Percentiles rank a stretch among this genome's conserved stretches.
phyloP scores from a whole-genome alignment of 1,140 invertebrate genomes.

The Acromyrmex echinatior region DNA sequence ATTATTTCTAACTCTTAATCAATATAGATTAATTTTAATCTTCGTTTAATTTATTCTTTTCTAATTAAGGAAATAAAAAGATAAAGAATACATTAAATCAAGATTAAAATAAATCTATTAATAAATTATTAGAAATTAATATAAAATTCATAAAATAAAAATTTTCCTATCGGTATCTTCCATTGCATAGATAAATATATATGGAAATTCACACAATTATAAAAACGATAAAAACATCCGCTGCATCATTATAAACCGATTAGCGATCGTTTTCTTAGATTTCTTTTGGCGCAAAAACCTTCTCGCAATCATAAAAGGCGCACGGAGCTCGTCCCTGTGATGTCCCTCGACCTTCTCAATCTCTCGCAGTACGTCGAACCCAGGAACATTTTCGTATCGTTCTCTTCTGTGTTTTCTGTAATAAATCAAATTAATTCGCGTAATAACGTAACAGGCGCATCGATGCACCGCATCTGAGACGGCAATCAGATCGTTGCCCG shows the following conservation, averaged over 20 bases:
- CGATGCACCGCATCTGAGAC: constrained; percentile 77
- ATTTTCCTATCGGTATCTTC: not conserved
- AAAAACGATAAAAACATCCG: not conserved
- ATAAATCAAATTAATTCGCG: constrained; percentile 69
- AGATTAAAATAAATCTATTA: too few relatives aligned
- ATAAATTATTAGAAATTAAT: too few relatives aligned
- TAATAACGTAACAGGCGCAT: constrained; percentile 77
- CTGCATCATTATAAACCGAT: constrained; percentile 56
- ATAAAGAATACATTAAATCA: too few relatives aligned
- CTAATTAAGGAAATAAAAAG: too few relatives aligned
- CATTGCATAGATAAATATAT: not conserved
- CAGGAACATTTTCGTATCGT: constrained; percentile 49
- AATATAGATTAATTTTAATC: too few relatives aligned
- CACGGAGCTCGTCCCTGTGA: constrained; percentile 16
- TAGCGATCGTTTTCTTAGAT: constrained; percentile 26
- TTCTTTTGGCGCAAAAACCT: not conserved
- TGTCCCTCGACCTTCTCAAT: constrained; percentile 35
- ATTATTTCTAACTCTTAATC: not conserved
- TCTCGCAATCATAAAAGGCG: constrained; percentile 20
- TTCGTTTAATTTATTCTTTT: too few relatives aligned
- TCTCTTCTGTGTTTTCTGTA: constrained; percentile 43
- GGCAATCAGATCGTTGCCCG: constrained; percentile 79
- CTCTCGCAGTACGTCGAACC: constrained; percentile 33
- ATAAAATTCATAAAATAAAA: not conserved
- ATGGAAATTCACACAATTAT: not conserved